These are phyloP conservation scores for Galemys pyrenaicus DNA, from an alignment of 2,113 vertebrate genomes.

Conservation along the genomic window DNA sequence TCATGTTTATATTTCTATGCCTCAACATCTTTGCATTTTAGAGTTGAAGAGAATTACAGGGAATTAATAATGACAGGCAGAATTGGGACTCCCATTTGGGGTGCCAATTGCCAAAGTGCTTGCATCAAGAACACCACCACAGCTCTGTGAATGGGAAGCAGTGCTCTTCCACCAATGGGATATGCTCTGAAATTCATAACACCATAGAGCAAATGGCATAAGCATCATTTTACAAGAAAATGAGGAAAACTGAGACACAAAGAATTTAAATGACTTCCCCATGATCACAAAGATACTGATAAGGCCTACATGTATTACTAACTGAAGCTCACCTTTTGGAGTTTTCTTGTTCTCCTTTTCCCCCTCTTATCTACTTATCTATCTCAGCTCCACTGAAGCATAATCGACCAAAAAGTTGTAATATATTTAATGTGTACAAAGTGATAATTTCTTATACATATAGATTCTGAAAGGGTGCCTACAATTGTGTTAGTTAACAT, in stretches of 20 bases:
- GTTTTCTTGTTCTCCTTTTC: not conserved
- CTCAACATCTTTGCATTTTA: constrained; percentile 16
- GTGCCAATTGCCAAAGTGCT: not conserved
- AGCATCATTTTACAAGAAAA: constrained; percentile 21
- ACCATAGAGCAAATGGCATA: not conserved
- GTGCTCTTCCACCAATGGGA: not conserved
- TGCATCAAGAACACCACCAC: not conserved
- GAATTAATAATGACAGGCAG: not conserved
- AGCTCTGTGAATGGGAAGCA: not conserved
- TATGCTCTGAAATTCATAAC: not conserved
- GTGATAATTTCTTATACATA: not conserved
- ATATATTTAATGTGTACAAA: not conserved
- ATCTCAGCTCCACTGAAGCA: not conserved
- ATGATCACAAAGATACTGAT: constrained; percentile 17
- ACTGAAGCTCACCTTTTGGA: not conserved
- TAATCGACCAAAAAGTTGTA: not conserved
- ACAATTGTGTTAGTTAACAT: not conserved
- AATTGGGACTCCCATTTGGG: not conserved
- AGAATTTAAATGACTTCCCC: constrained; percentile 11
- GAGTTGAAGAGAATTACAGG: not conserved
- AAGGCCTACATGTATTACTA: not conserved
- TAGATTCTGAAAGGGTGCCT: not conserved
- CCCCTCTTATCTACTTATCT: not conserved
- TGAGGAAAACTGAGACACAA: not conserved
- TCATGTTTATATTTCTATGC: not conserved